A percentile compares a stretch with the other conserved stretches of the same genome.
Evolutionary conservation across 1,140 invertebrate species (phyloP).

Genomic region (Drosophila santomea): DNA sequence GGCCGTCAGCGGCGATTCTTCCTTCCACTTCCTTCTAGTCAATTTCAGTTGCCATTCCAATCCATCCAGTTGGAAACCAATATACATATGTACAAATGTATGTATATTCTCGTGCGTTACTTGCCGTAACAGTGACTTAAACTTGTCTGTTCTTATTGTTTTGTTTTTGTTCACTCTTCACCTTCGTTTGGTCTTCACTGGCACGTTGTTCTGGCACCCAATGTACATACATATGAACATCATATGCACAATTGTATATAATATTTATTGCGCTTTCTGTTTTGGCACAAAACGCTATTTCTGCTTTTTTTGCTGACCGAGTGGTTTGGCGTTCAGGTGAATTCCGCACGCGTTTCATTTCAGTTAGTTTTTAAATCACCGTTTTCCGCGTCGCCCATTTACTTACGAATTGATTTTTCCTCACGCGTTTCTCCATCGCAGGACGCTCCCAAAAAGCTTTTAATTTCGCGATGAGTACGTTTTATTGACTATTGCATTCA

Average conservation of each 20-base stretch:
- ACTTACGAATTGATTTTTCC: constrained; percentile 76
- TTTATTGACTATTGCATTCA: constrained; percentile 11
- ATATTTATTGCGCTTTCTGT: constrained; percentile 22
- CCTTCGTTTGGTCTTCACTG: not conserved
- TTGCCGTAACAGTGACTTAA: constrained; percentile 6
- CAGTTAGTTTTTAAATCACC: constrained; percentile 1
- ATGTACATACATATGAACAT: not conserved
- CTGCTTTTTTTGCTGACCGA: constrained; percentile 31
- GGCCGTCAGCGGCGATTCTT: constrained; percentile 5
- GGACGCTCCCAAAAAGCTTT: constrained; percentile 37
- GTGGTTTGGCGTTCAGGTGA: constrained; percentile 10
- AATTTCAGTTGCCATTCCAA: constrained; percentile 1
- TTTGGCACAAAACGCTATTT: constrained; percentile 46
- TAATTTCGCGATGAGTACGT: not conserved
- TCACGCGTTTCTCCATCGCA: constrained; percentile 39
- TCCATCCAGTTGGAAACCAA: constrained; percentile 20
- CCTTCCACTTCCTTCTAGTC: constrained; percentile 15
- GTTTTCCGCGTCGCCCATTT: constrained; percentile 20
- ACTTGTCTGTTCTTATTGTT: constrained; percentile 3
- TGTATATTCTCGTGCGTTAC: constrained; percentile 1
- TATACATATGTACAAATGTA: not conserved
- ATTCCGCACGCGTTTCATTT: constrained; percentile 8
- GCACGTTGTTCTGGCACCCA: constrained; percentile 5
- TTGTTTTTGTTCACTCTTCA: constrained; percentile 22
- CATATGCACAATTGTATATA: not conserved